Evolutionary conservation across 2,113 vertebrate genomes (phyloP).

Genomic region (Potamarius usumacintae): DNA sequence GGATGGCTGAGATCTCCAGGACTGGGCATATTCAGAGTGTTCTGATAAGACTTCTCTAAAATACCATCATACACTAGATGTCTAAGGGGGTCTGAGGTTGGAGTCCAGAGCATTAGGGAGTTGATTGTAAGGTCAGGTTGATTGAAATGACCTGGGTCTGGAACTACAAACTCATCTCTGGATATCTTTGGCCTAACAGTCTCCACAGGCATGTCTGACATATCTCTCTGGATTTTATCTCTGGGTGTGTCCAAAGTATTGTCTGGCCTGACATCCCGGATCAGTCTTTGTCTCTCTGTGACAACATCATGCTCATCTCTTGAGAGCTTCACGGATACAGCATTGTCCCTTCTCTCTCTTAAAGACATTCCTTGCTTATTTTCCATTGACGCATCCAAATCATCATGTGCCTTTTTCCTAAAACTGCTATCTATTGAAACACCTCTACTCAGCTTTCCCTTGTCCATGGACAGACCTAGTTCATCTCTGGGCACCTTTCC

Average conservation of each 20-base stretch:
- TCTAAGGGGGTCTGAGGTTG: slow-evolving; percentile 80
- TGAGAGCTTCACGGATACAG: slow-evolving; percentile 58
- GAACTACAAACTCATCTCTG: slow-evolving; percentile 54
- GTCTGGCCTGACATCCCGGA: slow-evolving; percentile 46
- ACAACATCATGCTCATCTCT: slow-evolving; percentile 65
- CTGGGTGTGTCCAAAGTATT: slow-evolving; percentile 50
- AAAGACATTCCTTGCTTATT: slow-evolving; percentile 47
- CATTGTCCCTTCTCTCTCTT: slow-evolving; percentile 62
- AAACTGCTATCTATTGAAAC: slow-evolving; percentile 57
- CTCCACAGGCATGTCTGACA: slow-evolving; percentile 57
- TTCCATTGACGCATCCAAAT: slow-evolving; percentile 55
- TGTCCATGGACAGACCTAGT: slow-evolving; percentile 44
- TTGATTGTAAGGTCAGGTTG: slow-evolving; percentile 70
- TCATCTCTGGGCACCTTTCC: slow-evolving; percentile 58
- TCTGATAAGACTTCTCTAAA: slow-evolving; percentile 86
- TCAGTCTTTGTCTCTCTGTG: slow-evolving; percentile 59
- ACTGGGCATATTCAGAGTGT: slow-evolving; percentile 64
- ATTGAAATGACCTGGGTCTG: slow-evolving; percentile 45
- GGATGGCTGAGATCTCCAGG: slow-evolving; percentile 59
- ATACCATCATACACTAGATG: slow-evolving; percentile 91
- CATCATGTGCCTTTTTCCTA: slow-evolving; percentile 58
- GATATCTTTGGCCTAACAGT: slow-evolving; percentile 46
- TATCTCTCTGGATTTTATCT: slow-evolving; percentile 59
- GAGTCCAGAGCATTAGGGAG: slow-evolving; percentile 73
- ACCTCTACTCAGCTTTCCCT: slow-evolving; percentile 55